A percentile compares a stretch with the other conserved stretches of the same genome.
Conservation (phyloP, 1,140 invertebrate genomes). For the Drosophila kepulauana region DNA sequence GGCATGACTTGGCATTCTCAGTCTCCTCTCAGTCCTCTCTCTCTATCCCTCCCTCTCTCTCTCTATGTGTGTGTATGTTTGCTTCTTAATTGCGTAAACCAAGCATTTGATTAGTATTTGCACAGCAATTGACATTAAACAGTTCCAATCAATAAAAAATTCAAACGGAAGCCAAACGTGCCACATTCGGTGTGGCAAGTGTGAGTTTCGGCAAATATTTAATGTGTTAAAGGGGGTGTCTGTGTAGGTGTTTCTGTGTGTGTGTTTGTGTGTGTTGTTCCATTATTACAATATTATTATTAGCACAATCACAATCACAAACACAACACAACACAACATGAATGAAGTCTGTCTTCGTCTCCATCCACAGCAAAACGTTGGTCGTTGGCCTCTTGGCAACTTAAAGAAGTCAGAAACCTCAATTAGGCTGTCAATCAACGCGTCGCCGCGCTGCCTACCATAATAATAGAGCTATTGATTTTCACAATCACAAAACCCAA, state of each 20-base stretch:
- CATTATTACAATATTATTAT: conserved; percentile 74
- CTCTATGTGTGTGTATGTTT: conserved; percentile 42
- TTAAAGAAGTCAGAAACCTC: conserved; percentile 72
- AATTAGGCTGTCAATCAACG: conserved; percentile 81
- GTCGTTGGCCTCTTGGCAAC: conserved; percentile 57
- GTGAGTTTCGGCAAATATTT: conserved; percentile 74
- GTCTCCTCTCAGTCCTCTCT: too few relatives aligned
- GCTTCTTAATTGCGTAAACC: conserved; percentile 74
- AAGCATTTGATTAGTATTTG: conserved; percentile 80
- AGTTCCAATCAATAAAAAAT: conserved; percentile 81
- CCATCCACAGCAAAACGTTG: conserved; percentile 33
- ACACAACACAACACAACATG: not conserved
- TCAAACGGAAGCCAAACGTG: conserved; percentile 55
- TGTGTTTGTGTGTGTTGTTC: conserved; percentile 18
- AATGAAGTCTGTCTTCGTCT: not conserved
- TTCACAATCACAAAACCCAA: conserved; percentile 26
- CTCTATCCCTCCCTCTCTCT: too few relatives aligned
- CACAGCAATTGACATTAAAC: conserved; percentile 78
- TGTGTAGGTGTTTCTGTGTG: not conserved
- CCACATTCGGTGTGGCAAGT: conserved; percentile 30
- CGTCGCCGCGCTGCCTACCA: conserved; percentile 48
- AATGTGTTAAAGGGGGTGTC: conserved; percentile 38
- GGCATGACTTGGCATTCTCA: not conserved
- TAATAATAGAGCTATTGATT: conserved; percentile 82
- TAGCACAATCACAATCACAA: conserved; percentile 41